A percentile compares a stretch with the other conserved stretches of the same genome.
These are phyloP conservation scores for Cossypha heuglini DNA, from an alignment of 2,797 vertebrate species.

Conservation along the genomic window DNA sequence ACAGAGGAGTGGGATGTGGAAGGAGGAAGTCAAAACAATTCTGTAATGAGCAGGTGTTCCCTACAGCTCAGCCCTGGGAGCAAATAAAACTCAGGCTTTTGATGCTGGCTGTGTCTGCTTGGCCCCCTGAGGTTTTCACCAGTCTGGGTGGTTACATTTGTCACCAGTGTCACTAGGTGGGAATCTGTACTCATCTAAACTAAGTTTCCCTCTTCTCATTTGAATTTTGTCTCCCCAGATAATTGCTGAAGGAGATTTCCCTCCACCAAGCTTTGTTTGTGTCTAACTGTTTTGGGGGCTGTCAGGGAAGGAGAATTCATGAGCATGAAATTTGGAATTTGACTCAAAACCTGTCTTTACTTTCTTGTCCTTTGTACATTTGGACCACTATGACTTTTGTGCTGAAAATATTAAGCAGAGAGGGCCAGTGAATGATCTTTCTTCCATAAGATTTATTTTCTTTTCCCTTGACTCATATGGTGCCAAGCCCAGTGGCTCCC, in stretches of 20 bases:
- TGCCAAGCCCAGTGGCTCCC: background rate
- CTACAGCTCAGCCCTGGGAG: background rate
- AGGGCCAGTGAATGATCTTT: background rate
- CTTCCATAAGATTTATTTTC: background rate
- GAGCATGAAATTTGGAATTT: background rate
- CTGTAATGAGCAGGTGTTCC: background rate
- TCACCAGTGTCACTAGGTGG: background rate
- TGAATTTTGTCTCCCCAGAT: background rate
- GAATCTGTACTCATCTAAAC: background rate
- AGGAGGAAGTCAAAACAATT: constrained; percentile 25
- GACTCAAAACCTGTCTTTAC: background rate
- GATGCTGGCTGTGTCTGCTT: background rate
- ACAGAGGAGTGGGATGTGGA: background rate
- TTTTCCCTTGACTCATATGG: background rate
- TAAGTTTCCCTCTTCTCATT: background rate
- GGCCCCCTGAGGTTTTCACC: background rate
- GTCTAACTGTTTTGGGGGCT: background rate
- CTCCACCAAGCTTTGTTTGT: background rate
- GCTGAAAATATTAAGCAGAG: background rate
- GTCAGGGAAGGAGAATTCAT: background rate
- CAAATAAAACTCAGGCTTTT: background rate
- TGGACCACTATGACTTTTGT: background rate
- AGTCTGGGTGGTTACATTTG: background rate
- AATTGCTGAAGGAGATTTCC: background rate
- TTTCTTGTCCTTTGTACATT: background rate